Evolutionary conservation across 2,888 invertebrate species (phyloP), one percentile per base, ranked within the genome.

Genomic region (Parnassius glacialis): DNA sequence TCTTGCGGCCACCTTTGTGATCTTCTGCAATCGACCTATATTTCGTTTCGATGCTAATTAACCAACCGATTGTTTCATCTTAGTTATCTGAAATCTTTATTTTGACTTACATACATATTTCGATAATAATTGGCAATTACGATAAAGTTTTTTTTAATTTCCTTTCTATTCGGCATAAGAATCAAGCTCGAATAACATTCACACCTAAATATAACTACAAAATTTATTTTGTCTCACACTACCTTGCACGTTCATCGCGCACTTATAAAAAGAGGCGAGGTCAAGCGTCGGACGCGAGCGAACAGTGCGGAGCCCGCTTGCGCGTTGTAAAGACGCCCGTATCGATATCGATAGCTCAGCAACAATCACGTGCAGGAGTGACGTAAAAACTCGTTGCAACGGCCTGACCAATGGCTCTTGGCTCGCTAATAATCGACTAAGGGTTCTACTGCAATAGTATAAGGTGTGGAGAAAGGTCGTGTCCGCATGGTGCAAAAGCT

Each of bases 221-320:
- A 75, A 76, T 81, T 79, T 76, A 78, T 81, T 80, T 71, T 78
- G 78, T 81, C 79, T 83, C 84, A 74, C 79, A 71, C 76, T 81
- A 85, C 84, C 83, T 88, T 85, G 83, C 85, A 81, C 83, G 78
- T 86, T 86, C 88, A 83, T 84, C 85, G 84, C 85, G 74, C 84
- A 84, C 87, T 87, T 90, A 90, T 90, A 90, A 90, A 90, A 90
- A 90, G 90, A 84, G 79, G 76, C 83, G 90, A 91, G 91, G 90
- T 89, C 90, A 86, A 79, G 76, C 84, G 79, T 75, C 78, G 76
- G 71, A 73, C 79, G 80, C 75, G 71, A 73, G 71, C 81, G 77
- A 76, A 81, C 90, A 90, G 90, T 90, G 86, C 82, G 76, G 82
- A 76, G 79, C 78, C 84, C 87, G 86, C 86, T 84, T 83, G 88